phyloP scores from a whole-genome alignment of 2,888 invertebrate genomes.

The Agapetus fuscipes region DNA sequence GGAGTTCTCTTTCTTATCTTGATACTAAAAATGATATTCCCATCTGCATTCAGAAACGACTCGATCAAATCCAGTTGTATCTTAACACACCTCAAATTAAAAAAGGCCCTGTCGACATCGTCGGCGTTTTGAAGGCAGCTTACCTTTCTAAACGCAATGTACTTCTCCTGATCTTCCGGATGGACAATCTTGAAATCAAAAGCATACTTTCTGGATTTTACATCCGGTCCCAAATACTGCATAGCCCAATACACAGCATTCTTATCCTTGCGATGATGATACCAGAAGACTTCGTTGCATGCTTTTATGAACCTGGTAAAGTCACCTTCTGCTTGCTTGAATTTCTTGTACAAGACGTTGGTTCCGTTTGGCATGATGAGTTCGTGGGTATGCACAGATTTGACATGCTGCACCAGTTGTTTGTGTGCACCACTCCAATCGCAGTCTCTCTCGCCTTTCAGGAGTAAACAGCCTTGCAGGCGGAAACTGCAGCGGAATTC shows the following conservation, averaged over 20 bases:
- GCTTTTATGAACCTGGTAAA: conserved; percentile 4
- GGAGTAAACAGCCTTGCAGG: conserved; percentile 2
- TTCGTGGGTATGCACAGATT: neutral
- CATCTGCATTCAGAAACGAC: conserved; percentile 3
- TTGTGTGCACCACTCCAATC: conserved; percentile 1
- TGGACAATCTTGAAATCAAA: conserved; percentile 8
- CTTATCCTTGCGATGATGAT: conserved; percentile 2
- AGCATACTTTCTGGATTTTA: conserved; percentile 2
- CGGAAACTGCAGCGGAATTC: conserved; percentile 5
- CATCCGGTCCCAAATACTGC: conserved; percentile 10
- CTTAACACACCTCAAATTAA: conserved; percentile 1
- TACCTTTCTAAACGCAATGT: conserved; percentile 6
- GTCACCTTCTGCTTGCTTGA: conserved; percentile 2
- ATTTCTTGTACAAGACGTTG: conserved; percentile 1
- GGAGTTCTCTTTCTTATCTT: no score
- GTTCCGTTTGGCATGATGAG: conserved; percentile 4
- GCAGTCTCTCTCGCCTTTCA: conserved; percentile 3
- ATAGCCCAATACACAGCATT: conserved; percentile 7
- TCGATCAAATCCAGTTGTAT: conserved; percentile 2
- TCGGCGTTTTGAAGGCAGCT: conserved; percentile 4
- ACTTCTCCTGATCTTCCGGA: conserved; percentile 4
- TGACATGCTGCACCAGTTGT: conserved; percentile 2
- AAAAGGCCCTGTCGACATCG: neutral
- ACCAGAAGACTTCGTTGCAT: conserved; percentile 10
- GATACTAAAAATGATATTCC: conserved; percentile 2